A percentile compares a stretch with the other conserved stretches of the same genome.
Conservation (phyloP, 2,797 vertebrate genomes). For the Falco naumanni region DNA sequence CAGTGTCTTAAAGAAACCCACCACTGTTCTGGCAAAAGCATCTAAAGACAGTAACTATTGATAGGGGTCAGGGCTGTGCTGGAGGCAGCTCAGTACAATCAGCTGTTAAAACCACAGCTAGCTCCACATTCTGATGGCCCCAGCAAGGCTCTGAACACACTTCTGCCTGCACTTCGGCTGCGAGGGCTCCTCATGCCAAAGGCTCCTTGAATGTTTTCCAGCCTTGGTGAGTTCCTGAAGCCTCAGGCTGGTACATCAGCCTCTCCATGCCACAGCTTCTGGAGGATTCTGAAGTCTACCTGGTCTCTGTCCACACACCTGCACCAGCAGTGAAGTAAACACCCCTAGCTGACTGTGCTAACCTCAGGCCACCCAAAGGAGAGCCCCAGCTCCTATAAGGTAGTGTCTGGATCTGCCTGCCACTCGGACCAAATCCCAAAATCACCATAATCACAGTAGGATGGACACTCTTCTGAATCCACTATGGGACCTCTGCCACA, state of each 20-base stretch:
- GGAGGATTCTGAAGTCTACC: background rate
- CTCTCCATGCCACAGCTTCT: background rate
- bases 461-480: no score
- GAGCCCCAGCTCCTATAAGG: background rate
- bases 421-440: fast-evolving
- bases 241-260: background rate
- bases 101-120: background rate
- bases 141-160: background rate
- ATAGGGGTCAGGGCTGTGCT: background rate
- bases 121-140: background rate
- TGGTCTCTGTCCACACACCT: background rate
- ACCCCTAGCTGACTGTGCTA: fast-evolving
- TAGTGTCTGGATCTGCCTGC: no score
- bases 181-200: background rate
- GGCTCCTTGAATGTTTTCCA: background rate
- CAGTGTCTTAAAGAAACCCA: background rate
- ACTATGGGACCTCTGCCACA: background rate
- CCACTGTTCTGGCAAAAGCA: background rate
- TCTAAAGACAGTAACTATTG: background rate
- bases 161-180: background rate
- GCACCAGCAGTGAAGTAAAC: background rate
- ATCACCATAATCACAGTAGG: background rate
- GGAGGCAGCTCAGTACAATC: background rate
- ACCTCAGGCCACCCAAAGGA: background rate
- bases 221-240: background rate